Base-by-base conservation (phyloP, 2,888 invertebrate genomes). In the Galerucella pusilla region DNA sequence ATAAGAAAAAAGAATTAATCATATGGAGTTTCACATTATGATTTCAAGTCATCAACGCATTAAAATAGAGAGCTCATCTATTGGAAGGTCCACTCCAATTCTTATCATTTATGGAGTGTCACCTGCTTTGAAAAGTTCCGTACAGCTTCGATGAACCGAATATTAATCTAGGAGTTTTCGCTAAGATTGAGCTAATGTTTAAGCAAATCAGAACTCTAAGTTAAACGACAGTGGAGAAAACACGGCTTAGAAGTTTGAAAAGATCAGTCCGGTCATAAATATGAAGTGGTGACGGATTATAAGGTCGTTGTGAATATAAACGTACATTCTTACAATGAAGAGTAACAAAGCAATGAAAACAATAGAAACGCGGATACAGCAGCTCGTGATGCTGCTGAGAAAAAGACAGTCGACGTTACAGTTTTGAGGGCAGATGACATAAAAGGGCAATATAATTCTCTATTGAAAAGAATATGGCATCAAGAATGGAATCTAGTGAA, bases 211-310 rank as follows among this genome's bases (percentile, higher is more conserved):
- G 42, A 68, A 46, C 46, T 61, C 61, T 46, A 12, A 52, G 61
- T 28, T 49, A 52, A 59, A 70, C 45, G 60, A 49, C 61, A 25
- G 60, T 14, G 61, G 49, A 12, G 14, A 9, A n/a, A 46, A 28
- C n/a, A 14, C 20, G 69, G 69, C 49, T 63, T 63, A 70, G 16
- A 70, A 42, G 60, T 70, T 63, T 45, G 49, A 70, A 63, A 60
- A 61, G 61, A 70, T 70, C 69, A 70, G 69, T 61, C 63, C 61
- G 49, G 69, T 49, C 46, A 61, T 70, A 70, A 70, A 70, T 61
- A 70, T 70, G 49, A 70, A 61, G 46, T 14, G 69, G 16, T n/a
- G 49, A 49, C 14, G 35, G 69, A 46, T 70, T 68, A 68, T 59
- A 16, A 20, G 54, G 11, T 16, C 68, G 54, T 49, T 49, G 11